Evolutionary conservation across 2,888 invertebrate genomes (phyloP).

Genomic region (Sialis lutaria): DNA sequence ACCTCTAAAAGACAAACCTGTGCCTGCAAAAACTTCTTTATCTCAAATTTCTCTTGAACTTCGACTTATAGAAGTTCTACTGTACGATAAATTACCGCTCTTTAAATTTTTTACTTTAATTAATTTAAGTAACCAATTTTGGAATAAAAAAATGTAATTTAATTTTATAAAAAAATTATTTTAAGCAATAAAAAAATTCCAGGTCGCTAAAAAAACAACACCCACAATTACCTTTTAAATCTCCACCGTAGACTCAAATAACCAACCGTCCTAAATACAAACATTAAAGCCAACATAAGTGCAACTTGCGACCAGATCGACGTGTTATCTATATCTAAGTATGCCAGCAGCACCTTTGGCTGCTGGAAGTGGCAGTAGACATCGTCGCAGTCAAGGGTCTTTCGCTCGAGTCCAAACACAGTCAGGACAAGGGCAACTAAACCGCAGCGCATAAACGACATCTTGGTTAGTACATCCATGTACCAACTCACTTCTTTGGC

Average conservation of each 20-base stretch:
- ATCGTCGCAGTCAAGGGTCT: slow-evolving; percentile 35
- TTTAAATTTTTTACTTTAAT: no score
- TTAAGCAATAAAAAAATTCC: no score
- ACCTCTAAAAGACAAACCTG: no score
- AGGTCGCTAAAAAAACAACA: no score
- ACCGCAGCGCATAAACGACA: slow-evolving; percentile 46
- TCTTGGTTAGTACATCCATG: slow-evolving; percentile 44
- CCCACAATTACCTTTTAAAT: slow-evolving; percentile 30
- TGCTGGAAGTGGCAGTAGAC: slow-evolving; percentile 48
- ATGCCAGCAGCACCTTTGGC: slow-evolving; percentile 40
- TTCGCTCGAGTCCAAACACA: slow-evolving; percentile 42
- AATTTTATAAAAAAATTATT: no score
- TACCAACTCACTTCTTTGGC: slow-evolving; percentile 39
- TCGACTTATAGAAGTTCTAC: no score
- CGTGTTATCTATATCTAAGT: slow-evolving; percentile 36
- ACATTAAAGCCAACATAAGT: slow-evolving; percentile 31
- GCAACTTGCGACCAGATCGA: slow-evolving; percentile 39
- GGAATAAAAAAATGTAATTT: no score
- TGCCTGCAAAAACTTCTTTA: no score
- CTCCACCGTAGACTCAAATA: slow-evolving; percentile 38
- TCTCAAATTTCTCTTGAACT: no score
- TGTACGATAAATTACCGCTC: no score
- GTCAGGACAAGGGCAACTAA: slow-evolving; percentile 42
- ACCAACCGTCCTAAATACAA: slow-evolving; percentile 36
- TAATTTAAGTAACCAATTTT: neutral